These are phyloP conservation scores for Biston betularia DNA, from an alignment of 2,888 invertebrate species.

Conservation along the genomic window DNA sequence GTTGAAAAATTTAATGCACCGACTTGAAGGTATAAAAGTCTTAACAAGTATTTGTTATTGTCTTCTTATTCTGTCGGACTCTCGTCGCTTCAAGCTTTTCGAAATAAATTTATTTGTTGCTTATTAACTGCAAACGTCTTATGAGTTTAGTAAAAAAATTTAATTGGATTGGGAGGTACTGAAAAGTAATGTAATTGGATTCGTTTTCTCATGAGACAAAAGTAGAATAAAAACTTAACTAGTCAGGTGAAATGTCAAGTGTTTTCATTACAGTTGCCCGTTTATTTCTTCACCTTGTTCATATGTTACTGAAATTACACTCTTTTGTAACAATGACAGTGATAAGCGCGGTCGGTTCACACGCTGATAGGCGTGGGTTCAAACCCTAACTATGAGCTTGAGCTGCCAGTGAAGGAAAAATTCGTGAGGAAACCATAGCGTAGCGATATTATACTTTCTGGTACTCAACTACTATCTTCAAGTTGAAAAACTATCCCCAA, in stretches of 20 bases:
- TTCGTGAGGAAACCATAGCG: too few species aligned
- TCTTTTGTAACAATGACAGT: too few species aligned
- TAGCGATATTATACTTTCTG: too few species aligned
- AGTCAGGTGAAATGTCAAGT: neutral
- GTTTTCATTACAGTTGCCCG: neutral
- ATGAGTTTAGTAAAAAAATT: slow-evolving; percentile 4
- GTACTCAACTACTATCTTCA: too few species aligned
- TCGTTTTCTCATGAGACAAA: slow-evolving; percentile 6
- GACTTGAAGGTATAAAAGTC: slow-evolving; percentile 41
- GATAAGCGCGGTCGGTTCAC: too few species aligned
- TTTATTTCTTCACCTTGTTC: neutral
- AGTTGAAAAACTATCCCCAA: too few species aligned
- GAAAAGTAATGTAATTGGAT: slow-evolving; percentile 9
- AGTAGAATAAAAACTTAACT: slow-evolving; percentile 1
- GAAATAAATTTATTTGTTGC: slow-evolving; percentile 4
- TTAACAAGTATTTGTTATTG: slow-evolving; percentile 42
- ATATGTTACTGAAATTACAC: neutral
- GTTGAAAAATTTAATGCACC: slow-evolving; percentile 48
- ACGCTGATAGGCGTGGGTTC: too few species aligned
- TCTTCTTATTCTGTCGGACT: slow-evolving; percentile 34
- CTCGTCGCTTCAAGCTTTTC: slow-evolving; percentile 31
- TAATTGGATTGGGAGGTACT: neutral
- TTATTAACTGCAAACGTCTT: slow-evolving; percentile 6
- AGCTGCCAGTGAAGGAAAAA: too few species aligned
- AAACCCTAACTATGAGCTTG: too few species aligned